A percentile compares a stretch with the other conserved stretches of the same genome.
Evolutionary conservation across 2,888 invertebrate species (phyloP).

Genomic region (Apodemia zela): DNA sequence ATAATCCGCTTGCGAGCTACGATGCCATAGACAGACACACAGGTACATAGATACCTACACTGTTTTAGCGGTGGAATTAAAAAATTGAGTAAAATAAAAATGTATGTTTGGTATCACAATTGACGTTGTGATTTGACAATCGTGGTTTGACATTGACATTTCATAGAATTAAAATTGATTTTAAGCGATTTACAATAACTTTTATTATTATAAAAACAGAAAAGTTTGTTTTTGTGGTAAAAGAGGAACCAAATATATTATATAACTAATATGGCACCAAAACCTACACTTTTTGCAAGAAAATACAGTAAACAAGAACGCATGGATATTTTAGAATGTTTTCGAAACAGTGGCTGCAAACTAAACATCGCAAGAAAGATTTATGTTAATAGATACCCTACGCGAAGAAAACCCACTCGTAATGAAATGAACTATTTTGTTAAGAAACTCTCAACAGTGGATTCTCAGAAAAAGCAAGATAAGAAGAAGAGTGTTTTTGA

Average conservation of each 20-base stretch:
- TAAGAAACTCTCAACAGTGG: neutral
- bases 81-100: too few relatives aligned
- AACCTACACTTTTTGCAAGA: neutral
- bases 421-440: neutral
- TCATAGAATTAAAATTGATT: too few relatives aligned
- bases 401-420: neutral
- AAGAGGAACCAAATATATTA: neutral
- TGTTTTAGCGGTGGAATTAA: too few relatives aligned
- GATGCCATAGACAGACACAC: too few relatives aligned
- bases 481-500: neutral
- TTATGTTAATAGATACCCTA: neutral
- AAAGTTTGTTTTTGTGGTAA: neutral
- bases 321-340: conserved; percentile 2
- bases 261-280: neutral
- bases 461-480: neutral
- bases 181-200: too few relatives aligned
- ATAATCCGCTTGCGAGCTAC: too few relatives aligned
- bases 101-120: too few relatives aligned
- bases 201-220: too few relatives aligned
- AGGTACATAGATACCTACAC: too few relatives aligned
- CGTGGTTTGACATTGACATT: too few relatives aligned
- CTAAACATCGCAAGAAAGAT: neutral
- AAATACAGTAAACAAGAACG: neutral
- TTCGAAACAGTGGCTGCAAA: neutral
- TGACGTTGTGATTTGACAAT: too few relatives aligned